These are phyloP conservation scores for Neosilurus hyrtlii DNA, from an alignment of 2,797 vertebrate species.

Conservation along the genomic window DNA sequence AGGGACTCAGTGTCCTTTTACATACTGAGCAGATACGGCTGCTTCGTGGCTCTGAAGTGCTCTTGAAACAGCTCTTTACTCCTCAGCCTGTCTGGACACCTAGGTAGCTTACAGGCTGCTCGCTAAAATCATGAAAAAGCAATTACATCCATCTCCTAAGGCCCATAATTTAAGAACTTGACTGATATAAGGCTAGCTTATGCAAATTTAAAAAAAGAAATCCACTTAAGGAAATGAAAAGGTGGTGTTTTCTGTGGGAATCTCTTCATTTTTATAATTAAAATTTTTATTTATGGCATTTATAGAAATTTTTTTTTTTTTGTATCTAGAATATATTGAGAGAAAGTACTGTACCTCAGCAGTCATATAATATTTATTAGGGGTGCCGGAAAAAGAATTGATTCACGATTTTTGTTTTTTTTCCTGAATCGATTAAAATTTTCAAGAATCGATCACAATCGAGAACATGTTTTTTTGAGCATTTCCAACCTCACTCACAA, in stretches of 20 bases:
- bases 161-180: neutral
- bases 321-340: neutral
- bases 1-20: conserved; percentile 49
- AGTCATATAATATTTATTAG: neutral
- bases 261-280: neutral
- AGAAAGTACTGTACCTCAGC: neutral
- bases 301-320: neutral
- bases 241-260: neutral
- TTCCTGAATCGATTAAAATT: no score
- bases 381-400: no score
- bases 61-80: conserved; percentile 12
- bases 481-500: no score
- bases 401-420: no score
- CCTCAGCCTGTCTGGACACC: neutral
- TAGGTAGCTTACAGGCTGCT: neutral
- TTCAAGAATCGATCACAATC: no score
- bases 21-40: conserved; percentile 50
- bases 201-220: neutral
- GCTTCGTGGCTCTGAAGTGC: conserved; percentile 28
- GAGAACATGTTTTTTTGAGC: no score
- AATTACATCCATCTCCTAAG: neutral
- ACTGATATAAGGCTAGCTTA: neutral
- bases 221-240: neutral
- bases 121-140: neutral
- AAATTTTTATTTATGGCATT: neutral